Conservation (phyloP, 2,113 vertebrate genomes). For the Psophia crepitans region DNA sequence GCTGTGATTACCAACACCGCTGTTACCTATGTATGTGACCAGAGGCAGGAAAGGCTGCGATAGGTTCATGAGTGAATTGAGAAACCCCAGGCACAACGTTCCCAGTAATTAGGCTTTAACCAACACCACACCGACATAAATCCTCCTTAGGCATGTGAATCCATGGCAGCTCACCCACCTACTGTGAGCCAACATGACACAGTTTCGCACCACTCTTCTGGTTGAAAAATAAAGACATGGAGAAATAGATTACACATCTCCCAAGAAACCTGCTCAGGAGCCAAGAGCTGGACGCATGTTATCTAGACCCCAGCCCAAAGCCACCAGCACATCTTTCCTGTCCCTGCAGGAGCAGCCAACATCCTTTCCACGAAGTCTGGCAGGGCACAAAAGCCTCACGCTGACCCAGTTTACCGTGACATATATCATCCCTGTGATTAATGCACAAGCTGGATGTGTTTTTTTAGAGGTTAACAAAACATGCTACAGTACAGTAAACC, state of each 20-base stretch:
- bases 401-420: neutral
- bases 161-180: accelerated
- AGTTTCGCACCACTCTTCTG: neutral
- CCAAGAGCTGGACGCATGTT: neutral
- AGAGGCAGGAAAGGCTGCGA: neutral
- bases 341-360: neutral
- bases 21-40: neutral
- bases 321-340: accelerated
- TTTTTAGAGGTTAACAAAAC: slow-evolving; percentile 47
- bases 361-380: accelerated
- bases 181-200: accelerated
- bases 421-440: neutral
- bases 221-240: neutral
- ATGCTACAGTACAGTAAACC: slow-evolving; percentile 18
- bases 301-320: neutral
- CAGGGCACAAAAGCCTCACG: accelerated
- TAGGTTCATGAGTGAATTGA: neutral
- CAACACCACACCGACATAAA: accelerated
- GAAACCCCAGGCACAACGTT: neutral
- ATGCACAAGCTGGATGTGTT: neutral
- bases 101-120: neutral
- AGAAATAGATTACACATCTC: accelerated
- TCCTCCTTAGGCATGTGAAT: neutral
- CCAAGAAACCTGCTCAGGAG: neutral
- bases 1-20: neutral